Base-by-base conservation (phyloP, 2,797 vertebrate genomes). In the Graptemys geographica region DNA sequence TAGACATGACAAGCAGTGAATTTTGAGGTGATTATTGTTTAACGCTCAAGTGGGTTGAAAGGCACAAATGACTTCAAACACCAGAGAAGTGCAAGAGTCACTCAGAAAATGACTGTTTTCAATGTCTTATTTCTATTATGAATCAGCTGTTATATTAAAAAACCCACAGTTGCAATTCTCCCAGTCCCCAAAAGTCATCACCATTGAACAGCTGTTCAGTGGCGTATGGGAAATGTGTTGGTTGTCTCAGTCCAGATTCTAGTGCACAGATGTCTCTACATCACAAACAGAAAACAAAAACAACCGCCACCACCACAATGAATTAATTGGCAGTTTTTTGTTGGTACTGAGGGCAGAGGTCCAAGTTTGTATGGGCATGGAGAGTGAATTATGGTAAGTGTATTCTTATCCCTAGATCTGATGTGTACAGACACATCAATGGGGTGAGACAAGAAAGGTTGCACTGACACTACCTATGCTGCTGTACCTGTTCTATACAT, bases 1-100 rank as follows among this genome's bases (percentile, higher is more conserved):
- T 94, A 94, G 89, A 88, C 89, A 83, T 8, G 9, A 69, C 47
- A 90, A 72, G 52, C 47, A 52, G 0, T 57, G 44, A 84, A 37
- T 93, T 92, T 72, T 76, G 56, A 89, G 72, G 12, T 89, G 44
- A 53, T 95, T 96, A 56, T 92, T 94, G 78, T 59, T 80, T 92
- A 76, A 52, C 51, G 59, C 94, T 93, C 41, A 83, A 69, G 44
- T 79, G 72, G 90, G 33, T 87, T 86, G 92, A 94, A 96, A 96
- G 52, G 80, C 89, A 81, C 41, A 80, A 88, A 85, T 92, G n/a
- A 86, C 44, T 96, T 87, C 33, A 85, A 55, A 86, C 51, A 31
- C 53, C 74, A 84, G 49, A 88, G 86, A 80, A 95, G 15, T 89
- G 49, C 82, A 62, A 56, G 81, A 86, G 90, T 93, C 90, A 21